phyloP scores from a whole-genome alignment of 2,797 vertebrate genomes.

The Rhincodon typus region DNA sequence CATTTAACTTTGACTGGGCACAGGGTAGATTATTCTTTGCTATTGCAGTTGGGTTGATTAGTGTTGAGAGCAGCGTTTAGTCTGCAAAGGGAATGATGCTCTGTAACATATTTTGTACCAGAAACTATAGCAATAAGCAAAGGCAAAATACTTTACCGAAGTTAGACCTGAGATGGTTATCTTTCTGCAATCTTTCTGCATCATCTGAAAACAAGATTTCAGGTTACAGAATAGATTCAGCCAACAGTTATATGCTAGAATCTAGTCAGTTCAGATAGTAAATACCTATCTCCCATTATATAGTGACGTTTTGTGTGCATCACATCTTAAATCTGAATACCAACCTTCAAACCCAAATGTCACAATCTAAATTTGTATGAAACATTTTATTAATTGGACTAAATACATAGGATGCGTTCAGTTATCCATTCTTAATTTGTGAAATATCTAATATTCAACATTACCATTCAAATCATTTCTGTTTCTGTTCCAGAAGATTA shows the following conservation, averaged over 20 bases:
- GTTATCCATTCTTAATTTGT: neutral
- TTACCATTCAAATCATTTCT: neutral
- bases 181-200: neutral
- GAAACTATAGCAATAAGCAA: neutral
- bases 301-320: neutral
- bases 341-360: neutral
- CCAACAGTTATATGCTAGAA: neutral
- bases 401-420: neutral
- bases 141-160: neutral
- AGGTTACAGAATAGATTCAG: neutral
- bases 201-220: neutral
- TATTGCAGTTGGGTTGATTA: neutral
- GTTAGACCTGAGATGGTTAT: neutral
- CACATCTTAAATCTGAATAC: neutral
- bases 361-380: neutral
- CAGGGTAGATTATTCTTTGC: neutral
- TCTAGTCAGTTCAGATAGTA: neutral
- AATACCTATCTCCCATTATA: neutral
- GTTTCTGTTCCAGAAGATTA: neutral
- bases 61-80: neutral
- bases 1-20: neutral
- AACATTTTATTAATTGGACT: neutral
- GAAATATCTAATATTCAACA: slow-evolving; percentile 15
- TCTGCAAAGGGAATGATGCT: neutral
- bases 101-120: neutral